Base-by-base conservation (phyloP, 2,888 invertebrate species). In the Tenthredo distinguenda region DNA sequence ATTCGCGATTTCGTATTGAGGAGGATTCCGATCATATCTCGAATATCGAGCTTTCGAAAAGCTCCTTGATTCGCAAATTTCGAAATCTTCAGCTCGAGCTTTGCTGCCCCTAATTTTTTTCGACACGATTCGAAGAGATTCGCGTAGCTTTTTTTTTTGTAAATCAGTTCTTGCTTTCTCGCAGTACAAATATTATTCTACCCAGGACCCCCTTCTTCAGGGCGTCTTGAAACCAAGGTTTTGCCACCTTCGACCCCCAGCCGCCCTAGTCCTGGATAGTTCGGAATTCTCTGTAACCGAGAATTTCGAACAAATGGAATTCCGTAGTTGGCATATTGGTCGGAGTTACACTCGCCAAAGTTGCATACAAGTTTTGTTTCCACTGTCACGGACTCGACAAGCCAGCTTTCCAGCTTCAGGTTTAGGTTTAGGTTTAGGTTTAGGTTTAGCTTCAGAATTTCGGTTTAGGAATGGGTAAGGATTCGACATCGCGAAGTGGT, bases 271-370 rank as follows among this genome's bases (percentile, higher is more conserved):
- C 3, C 10, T n/a, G 26, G 43, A 74, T 43, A 74, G 74, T 74
- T 74, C 10, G 43, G n/a, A 74, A 74, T 74, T 40, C 34, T 34
- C 68, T 12, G 34, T 68, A 34, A 62, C 34, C 34, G 34, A 74
- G 74, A 74, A 74, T 74, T 74, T 74, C 74, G 15, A 43, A 74
- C 43, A 74, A 74, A 74, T 74, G 74, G 74, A 74, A 74, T 74
- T 62, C 62, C 62, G 26, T 9, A 62, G 26, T 62, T 10, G 62
- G 21, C 26, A 62, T 21, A 26, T 58, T 58, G 58, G 58, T 62
- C 12, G 26, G 62, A 21, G 21, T 62, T 62, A 26, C 2, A 21
- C 26, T 62, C 10, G 9, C 15, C 15, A 18, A 18, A 68, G 26
- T 68, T 68, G 68, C 68, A 68, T 68, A 68, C 68, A 34, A 68